These are phyloP conservation scores for Chaetogeoica ovagalla DNA, from an alignment of 2,888 invertebrate species.

Conservation along the genomic window DNA sequence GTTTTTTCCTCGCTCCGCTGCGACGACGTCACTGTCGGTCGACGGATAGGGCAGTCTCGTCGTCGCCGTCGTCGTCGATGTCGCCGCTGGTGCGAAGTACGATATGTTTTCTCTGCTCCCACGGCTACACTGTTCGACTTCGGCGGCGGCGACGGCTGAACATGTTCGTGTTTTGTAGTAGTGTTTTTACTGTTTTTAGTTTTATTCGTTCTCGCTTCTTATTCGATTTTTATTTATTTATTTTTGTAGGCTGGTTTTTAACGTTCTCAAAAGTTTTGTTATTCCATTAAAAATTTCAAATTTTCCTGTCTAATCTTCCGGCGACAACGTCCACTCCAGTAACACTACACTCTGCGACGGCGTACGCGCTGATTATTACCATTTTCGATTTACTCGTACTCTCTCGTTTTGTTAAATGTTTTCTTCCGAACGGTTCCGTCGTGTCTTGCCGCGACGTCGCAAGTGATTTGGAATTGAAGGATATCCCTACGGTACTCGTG, in stretches of 20 bases:
- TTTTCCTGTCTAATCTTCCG: too few species aligned
- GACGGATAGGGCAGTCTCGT: too few species aligned
- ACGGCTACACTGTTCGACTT: slow-evolving; percentile 18
- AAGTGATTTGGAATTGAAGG: not conserved
- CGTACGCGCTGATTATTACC: not conserved
- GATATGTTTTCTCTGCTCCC: too few species aligned
- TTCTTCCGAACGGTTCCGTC: too few species aligned
- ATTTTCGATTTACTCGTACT: not conserved
- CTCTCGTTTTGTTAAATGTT: not conserved
- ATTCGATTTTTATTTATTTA: not conserved
- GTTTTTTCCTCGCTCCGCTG: too few species aligned
- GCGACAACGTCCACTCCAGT: too few species aligned
- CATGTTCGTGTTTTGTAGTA: not conserved
- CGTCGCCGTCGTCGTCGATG: too few species aligned
- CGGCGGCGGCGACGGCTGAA: not conserved
- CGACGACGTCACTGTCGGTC: too few species aligned
- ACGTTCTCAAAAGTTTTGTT: not conserved
- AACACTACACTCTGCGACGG: not conserved
- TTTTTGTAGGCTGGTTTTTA: slow-evolving; percentile 25
- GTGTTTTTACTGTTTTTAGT: not conserved
- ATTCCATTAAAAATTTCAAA: slow-evolving; percentile 26
- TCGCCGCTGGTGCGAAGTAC: too few species aligned
- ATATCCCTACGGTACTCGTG: too few species aligned
- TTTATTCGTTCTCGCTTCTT: not conserved
- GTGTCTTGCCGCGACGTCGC: not conserved